Base-by-base conservation (phyloP, 2,113 vertebrate genomes). In the Stegostoma tigrinum region DNA sequence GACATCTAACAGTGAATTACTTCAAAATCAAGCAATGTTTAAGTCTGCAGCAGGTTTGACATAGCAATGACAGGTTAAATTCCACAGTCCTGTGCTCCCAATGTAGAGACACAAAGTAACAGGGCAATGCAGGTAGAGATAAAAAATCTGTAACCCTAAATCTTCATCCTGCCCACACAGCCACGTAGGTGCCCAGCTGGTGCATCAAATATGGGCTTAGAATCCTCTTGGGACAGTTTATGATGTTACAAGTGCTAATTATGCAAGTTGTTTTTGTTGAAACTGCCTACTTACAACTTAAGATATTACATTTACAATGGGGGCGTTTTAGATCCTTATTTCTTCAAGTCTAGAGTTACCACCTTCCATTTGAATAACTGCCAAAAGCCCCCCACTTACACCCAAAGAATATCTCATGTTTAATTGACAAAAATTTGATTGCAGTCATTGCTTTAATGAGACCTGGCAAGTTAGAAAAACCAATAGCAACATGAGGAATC, bases 351-450 rank as follows among this genome's bases (percentile, higher is more conserved):
- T n/a, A 15, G 14, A n/a, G 21, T 94, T 94, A 67, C 87, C 87
- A 90, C 61, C 27, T 64, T 64, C 48, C 87, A 90, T 61, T 61
- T 90, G 87, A 90, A 30, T 61, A 4, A 90, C 52, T 90, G 87
- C 87, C 87, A 90, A 90, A 1, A 90, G 27, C 87, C 87, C 52
- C 64, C 87, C 87, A 17, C 30, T 90, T 27, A 24, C 87, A 34
- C 48, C 87, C 52, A 12, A 55, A 90, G 52, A 90, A 52, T 61
- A 90, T 30, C 87, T 90, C 87, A 52, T 55, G 48, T 90, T 90
- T 90, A 90, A 90, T 90, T 61, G 87, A 90, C 87, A 61, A 90
- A 90, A 90, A 61, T 90, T 90, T 90, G 87, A 90, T 90, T 90
- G 64, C 3, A 52, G 45, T 90, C 52, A 90, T 52, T 90, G 48